Conservation (phyloP, 37 sponge, comb jelly and placozoan genomes). For the Lycopodina hypogea region DNA sequence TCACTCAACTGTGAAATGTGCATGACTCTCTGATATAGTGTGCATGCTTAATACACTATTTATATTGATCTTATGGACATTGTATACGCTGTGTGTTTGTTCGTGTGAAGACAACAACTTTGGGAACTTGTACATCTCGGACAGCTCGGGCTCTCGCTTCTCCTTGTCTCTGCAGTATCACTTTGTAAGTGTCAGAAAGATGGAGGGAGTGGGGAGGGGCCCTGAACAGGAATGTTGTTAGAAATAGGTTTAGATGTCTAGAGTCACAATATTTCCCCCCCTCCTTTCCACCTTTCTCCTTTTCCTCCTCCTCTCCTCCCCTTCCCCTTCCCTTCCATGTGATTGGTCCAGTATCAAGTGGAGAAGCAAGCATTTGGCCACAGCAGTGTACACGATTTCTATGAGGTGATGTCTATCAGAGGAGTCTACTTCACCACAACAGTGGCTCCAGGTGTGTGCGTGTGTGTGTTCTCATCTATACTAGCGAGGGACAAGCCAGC, state of each 20-base stretch:
- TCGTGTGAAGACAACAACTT: slow-evolving; percentile 2
- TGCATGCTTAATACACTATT: too few relatives aligned
- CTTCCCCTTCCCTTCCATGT: background rate
- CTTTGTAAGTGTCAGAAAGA: background rate
- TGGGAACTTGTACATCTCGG: slow-evolving; percentile 54
- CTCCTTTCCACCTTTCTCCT: background rate
- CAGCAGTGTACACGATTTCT: slow-evolving; percentile 53
- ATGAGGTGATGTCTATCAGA: slow-evolving; percentile 60
- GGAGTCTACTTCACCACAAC: slow-evolving; percentile 68
- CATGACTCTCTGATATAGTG: background rate
- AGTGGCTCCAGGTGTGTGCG: background rate
- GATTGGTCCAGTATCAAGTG: background rate
- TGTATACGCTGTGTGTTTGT: background rate
- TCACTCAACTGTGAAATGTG: too few relatives aligned
- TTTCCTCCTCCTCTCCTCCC: background rate
- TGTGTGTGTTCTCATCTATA: background rate
- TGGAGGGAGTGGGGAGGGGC: background rate
- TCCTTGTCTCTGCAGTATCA: slow-evolving; percentile 59
- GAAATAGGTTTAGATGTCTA: too few relatives aligned
- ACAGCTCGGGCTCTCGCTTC: slow-evolving; percentile 36
- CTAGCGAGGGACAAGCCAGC: too few relatives aligned
- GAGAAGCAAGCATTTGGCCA: background rate
- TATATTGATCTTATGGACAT: background rate
- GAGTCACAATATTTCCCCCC: too few relatives aligned
- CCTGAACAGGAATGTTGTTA: too few relatives aligned